phyloP scores from a whole-genome alignment of 2,888 invertebrate genomes.

The Hypena proboscidalis region DNA sequence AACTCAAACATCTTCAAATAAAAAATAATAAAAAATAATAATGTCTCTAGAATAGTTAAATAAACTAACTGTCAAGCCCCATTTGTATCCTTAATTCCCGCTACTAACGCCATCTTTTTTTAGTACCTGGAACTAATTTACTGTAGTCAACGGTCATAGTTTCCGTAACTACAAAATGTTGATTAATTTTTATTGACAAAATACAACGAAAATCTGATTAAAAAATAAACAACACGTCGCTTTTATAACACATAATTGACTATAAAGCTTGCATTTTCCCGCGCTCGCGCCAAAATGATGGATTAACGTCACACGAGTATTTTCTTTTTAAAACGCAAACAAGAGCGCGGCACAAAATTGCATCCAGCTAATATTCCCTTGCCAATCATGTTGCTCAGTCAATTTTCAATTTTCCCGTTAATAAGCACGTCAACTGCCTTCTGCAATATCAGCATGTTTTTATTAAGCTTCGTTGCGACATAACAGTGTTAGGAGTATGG shows the following conservation, averaged over 20 bases:
- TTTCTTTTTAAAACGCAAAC: conserved; percentile 72
- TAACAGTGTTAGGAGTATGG: conserved; percentile 34
- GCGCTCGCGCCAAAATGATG: conserved; percentile 64
- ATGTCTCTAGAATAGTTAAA: neutral
- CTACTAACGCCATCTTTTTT: conserved; percentile 41
- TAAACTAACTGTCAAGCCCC: neutral
- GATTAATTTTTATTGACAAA: conserved; percentile 5
- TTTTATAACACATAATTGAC: conserved; percentile 34
- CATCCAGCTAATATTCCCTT: conserved; percentile 81
- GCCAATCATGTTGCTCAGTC: conserved; percentile 81
- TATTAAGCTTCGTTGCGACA: conserved; percentile 50
- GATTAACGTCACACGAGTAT: conserved; percentile 77
- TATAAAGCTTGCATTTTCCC: conserved; percentile 44
- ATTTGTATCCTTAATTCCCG: neutral
- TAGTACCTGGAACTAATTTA: conserved; percentile 19
- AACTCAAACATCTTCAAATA: too few species aligned
- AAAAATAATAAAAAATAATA: too few species aligned
- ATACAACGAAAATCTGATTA: conserved; percentile 12
- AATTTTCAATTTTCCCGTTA: conserved; percentile 83
- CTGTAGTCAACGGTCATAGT: too few species aligned
- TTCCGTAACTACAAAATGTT: neutral
- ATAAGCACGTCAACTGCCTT: conserved; percentile 78
- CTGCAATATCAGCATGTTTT: conserved; percentile 67
- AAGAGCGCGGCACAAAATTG: conserved; percentile 67
- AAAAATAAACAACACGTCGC: conserved; percentile 25